Evolutionary conservation across 2,113 vertebrate genomes (phyloP), one percentile per base, ranked within the genome.

Genomic region (Bostrychus sinensis): DNA sequence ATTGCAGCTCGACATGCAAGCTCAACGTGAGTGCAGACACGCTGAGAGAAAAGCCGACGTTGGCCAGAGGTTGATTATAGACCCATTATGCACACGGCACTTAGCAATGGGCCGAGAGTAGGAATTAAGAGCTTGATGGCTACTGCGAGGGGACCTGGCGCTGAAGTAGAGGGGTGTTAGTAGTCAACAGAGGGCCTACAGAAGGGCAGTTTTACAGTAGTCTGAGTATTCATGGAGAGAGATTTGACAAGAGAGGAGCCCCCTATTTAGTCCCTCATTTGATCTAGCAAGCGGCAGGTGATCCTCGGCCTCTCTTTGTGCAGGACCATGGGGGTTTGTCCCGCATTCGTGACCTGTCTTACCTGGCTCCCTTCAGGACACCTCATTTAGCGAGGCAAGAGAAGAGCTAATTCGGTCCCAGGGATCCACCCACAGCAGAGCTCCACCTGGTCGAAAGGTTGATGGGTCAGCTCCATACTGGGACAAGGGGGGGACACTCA

Each of bases 141-240:
- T 65, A 83, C 77, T 78, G 85, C 48, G 77, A 88, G 79, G 85
- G 83, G 80, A 82, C 80, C 78, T 81, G 58, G 61, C 45, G 69
- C 66, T 75, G 72, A 58, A 84, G 82, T 78, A 78, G 65, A 79
- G 75, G 75, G 77, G 82, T 63, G 78, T 88, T 85, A 70, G 79
- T 63, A 82, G 74, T 86, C 81, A 67, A 80, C 80, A 72, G 84
- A 59, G 17, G 82, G 78, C 77, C 86, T 82, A 78, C 69, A 71
- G 77, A 78, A 89, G 76, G 76, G 78, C 71, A 75, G 81, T 70
- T 74, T 42, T 81, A 81, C 81, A 74, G 86, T 84, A 81, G 86
- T 73, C 79, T 76, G 77, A 87, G 84, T 88, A 89, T 90, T 93
- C 88, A 91, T 91, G 80, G 83, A 66, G 79, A 82, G 81, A 88